Base-by-base conservation (phyloP, 1,140 invertebrate species). In the Wiebesia pumilae region DNA sequence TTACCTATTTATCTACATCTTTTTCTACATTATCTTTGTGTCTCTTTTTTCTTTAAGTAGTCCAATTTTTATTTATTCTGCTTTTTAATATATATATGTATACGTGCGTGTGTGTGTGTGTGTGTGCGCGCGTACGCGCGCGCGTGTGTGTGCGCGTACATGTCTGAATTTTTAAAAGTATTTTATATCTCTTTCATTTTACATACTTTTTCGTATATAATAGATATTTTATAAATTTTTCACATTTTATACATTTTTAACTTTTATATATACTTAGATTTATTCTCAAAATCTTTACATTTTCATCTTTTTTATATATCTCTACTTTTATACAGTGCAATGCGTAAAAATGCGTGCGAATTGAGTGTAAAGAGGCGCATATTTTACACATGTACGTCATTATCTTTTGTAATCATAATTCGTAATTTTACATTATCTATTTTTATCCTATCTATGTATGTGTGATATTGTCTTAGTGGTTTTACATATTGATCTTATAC, bases 1-100 rank as follows among this genome's bases (percentile, higher is more conserved):
- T 82, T 89, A 87, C 88, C 33, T 89, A 35, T 89, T 84, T 90
- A 69, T 90, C 43, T 81, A 80, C 75, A n/a, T 89, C 89, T 86
- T 90, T 89, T 84, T 90, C 79, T 84, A 87, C 81, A 88, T 89
- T 90, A 87, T 89, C 81, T 89, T 83, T 88, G 71, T 87, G 83
- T 89, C 84, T 89, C 87, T 83, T 88, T 86, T 88, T 88, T 87
- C 33, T 87, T 73, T 87, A 69, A 71, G 58, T 84, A 83, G 47
- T 73, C 3, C 62, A 30, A 58, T 43, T 90, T 87, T 86, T 88
- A 88, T 65, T 88, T 86, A 77, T 62, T 75, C 62, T 54, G 71
- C 82, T 73, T 88, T 88, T 86, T 83, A 83, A 78, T 71, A 82
- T 88, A 77, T 89, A 90, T 87, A 88, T 87, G 85, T 88, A 84